phyloP scores from a whole-genome alignment of 2,888 invertebrate species.

The Pseudeuparius sepicola region DNA sequence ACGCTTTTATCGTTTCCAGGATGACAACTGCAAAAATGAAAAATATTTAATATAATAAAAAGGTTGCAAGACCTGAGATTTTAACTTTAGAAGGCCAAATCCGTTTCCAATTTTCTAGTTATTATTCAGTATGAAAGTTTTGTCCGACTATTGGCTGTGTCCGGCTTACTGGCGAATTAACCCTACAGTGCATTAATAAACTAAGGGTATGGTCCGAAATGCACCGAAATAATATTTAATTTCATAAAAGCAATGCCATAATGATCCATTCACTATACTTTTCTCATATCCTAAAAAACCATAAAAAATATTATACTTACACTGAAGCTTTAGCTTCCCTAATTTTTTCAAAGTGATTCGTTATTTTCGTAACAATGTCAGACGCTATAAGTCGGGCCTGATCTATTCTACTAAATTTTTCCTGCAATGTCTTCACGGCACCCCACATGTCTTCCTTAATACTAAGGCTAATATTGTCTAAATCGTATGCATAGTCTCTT shows the following conservation, averaged over 20 bases:
- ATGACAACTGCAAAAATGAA: too few relatives aligned
- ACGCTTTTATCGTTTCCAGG: too few relatives aligned
- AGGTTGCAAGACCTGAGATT: too few relatives aligned
- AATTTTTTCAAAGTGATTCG: constrained; percentile 78
- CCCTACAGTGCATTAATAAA: too few relatives aligned
- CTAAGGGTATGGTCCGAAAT: constrained; percentile 7
- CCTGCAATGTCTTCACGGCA: constrained; percentile 64
- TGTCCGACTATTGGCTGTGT: too few relatives aligned
- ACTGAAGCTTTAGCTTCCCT: constrained; percentile 63
- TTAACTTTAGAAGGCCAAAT: too few relatives aligned
- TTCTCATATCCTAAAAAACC: constrained; percentile 6
- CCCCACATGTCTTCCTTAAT: constrained; percentile 72
- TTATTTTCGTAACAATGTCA: constrained; percentile 71
- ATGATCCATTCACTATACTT: background rate
- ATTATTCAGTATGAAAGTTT: too few relatives aligned
- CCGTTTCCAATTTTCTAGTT: too few relatives aligned
- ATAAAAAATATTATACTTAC: constrained; percentile 45
- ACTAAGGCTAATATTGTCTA: constrained; percentile 40
- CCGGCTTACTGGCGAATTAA: too few relatives aligned
- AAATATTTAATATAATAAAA: too few relatives aligned
- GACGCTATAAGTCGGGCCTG: constrained; percentile 72
- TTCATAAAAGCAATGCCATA: too few relatives aligned
- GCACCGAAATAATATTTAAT: too few relatives aligned
- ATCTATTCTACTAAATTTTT: constrained; percentile 64
- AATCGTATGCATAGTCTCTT: constrained; percentile 46